Evolutionary conservation across 2,888 invertebrate species (phyloP).

Genomic region (Colletes collaris): DNA sequence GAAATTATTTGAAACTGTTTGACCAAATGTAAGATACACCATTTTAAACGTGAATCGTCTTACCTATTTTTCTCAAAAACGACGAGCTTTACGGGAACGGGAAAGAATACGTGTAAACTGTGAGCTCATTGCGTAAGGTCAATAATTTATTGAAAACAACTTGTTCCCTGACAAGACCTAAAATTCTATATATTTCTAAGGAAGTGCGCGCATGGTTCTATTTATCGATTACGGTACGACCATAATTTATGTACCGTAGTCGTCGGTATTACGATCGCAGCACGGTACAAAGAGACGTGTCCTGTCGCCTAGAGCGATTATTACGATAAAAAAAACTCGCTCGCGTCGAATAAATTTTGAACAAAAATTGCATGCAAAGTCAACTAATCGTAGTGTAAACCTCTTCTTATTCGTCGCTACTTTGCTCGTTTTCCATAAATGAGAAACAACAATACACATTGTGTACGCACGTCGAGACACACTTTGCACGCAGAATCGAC

Average conservation of each 20-base stretch:
- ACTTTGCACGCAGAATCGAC: neutral
- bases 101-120: neutral
- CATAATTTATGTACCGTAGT: neutral
- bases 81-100: neutral
- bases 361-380: neutral
- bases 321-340: neutral
- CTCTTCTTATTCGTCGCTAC: neutral
- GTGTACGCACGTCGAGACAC: no score
- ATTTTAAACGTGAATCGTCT: no score
- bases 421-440: neutral
- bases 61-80: neutral
- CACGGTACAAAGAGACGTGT: neutral
- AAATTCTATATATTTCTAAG: conserved; percentile 46
- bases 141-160: conserved; percentile 71
- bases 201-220: conserved; percentile 29
- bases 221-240: neutral
- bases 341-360: neutral
- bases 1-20: no score
- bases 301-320: neutral
- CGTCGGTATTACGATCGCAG: conserved; percentile 4
- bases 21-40: no score
- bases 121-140: conserved; percentile 30
- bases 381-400: neutral
- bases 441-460: neutral
- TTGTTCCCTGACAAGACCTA: conserved; percentile 47